A percentile compares a stretch with the other conserved stretches of the same genome.
phyloP scores from a whole-genome alignment of 2,113 vertebrate species.

The Eulacestoma nigropectus region DNA sequence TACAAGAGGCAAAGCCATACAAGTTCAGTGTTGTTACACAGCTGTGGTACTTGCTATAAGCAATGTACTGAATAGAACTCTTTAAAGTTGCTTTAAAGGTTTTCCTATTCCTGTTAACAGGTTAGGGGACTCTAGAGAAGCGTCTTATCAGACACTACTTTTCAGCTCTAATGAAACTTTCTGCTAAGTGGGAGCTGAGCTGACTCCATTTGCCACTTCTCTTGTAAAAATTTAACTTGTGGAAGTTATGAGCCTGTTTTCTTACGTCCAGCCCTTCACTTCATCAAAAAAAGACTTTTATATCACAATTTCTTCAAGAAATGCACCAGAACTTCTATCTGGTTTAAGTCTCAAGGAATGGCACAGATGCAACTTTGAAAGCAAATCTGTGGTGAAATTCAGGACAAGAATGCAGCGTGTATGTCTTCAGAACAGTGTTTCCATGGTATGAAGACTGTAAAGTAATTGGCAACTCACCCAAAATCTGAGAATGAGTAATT shows the following conservation, averaged over 20 bases:
- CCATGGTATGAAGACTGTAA: background rate
- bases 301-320: background rate
- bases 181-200: background rate
- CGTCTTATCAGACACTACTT: background rate
- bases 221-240: background rate
- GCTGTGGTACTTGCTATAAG: background rate
- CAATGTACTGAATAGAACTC: background rate
- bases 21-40: background rate
- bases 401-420: background rate
- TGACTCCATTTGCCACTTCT: background rate
- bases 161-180: background rate
- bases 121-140: background rate
- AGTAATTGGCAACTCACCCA: background rate
- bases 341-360: background rate
- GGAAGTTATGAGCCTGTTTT: background rate
- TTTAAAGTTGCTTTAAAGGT: background rate
- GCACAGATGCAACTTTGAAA: background rate
- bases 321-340: background rate
- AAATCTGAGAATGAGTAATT: background rate
- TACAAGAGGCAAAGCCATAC: background rate
- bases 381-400: background rate
- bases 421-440: background rate
- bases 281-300: background rate
- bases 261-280: fast-evolving
- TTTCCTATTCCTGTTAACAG: background rate